These are phyloP conservation scores for Conus ventricosus DNA, from an alignment of 1,140 invertebrate genomes.

Conservation along the genomic window DNA sequence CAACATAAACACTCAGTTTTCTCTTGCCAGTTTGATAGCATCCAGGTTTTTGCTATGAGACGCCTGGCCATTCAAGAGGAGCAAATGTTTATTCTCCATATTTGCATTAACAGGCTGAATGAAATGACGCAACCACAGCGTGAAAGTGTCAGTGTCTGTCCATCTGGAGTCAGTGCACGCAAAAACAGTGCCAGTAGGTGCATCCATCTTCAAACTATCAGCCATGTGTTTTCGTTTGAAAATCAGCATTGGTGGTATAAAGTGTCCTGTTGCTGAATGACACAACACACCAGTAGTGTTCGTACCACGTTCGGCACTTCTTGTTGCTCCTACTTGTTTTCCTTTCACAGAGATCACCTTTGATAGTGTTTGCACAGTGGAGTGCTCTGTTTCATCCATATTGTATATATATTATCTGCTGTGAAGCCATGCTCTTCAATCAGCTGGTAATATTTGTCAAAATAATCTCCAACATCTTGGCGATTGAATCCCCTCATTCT, in stretches of 20 bases:
- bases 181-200: background rate
- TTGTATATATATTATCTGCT: background rate
- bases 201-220: background rate
- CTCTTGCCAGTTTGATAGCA: background rate
- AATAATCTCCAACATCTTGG: background rate
- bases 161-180: background rate
- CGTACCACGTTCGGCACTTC: background rate
- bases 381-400: background rate
- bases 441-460: background rate
- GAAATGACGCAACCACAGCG: background rate
- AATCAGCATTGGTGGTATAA: background rate
- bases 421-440: background rate
- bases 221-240: background rate
- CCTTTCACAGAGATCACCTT: background rate
- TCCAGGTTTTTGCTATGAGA: background rate
- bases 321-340: background rate
- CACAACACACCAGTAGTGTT: background rate
- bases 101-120: background rate
- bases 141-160: background rate
- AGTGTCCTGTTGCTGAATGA: background rate
- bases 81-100: background rate
- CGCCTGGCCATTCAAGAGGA: background rate
- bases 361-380: background rate
- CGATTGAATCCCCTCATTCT: background rate
- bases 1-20: background rate